Evolutionary conservation across 2,888 invertebrate genomes (phyloP).

Genomic region (Melanostoma scalare): DNA sequence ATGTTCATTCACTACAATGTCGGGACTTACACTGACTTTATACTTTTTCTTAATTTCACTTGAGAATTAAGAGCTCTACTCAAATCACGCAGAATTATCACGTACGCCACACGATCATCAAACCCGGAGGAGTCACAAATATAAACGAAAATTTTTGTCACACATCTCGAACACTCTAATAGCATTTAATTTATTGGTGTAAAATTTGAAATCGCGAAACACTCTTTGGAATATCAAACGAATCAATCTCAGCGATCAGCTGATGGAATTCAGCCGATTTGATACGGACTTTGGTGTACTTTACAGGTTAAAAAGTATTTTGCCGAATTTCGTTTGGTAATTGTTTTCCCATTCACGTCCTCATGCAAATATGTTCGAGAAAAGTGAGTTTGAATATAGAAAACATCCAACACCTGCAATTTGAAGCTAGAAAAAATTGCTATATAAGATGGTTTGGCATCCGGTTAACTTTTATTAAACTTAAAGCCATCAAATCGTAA

Average conservation of each 20-base stretch:
- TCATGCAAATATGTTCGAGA: conserved; percentile 36
- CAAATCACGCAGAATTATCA: no score
- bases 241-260: conserved; percentile 21
- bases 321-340: conserved; percentile 26
- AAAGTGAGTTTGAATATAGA: conserved; percentile 21
- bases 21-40: no score
- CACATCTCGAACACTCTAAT: conserved; percentile 16
- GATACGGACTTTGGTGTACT: conserved; percentile 5
- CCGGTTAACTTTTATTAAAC: conserved; percentile 37
- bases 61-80: no score
- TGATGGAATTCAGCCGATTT: conserved; percentile 44
- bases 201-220: conserved; percentile 21
- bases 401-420: conserved; percentile 15
- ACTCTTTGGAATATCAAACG: conserved; percentile 25
- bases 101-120: neutral
- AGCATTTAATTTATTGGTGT: conserved; percentile 3
- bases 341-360: conserved; percentile 54
- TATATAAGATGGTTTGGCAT: conserved; percentile 49
- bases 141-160: conserved; percentile 2
- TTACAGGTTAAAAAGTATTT: no score
- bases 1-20: no score
- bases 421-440: conserved; percentile 10
- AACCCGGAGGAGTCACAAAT: neutral
- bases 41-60: no score
- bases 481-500: conserved; percentile 9